phyloP scores from a whole-genome alignment of 2,113 vertebrate species.

The Colaptes auratus region DNA sequence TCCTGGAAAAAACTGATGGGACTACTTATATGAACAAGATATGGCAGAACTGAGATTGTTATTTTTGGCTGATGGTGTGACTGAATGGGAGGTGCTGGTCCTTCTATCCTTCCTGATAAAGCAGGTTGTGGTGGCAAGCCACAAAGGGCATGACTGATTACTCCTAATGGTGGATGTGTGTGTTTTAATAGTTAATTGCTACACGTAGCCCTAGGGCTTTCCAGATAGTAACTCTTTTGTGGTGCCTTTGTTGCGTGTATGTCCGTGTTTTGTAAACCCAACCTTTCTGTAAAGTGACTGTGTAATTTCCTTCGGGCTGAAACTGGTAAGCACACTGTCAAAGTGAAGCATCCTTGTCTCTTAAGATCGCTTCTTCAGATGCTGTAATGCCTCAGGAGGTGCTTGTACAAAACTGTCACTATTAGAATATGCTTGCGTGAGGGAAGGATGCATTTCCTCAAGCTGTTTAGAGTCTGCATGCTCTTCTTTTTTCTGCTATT shows the following conservation, averaged over 20 bases:
- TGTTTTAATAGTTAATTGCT: background rate
- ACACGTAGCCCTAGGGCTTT: background rate
- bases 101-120: slow-evolving; percentile 25
- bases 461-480: background rate
- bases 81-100: background rate
- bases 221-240: background rate
- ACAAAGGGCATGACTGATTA: background rate
- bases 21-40: background rate
- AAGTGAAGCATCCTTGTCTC: background rate
- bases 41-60: background rate
- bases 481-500: background rate
- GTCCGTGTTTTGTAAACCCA: background rate
- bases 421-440: background rate
- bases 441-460: background rate
- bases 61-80: slow-evolving; percentile 23
- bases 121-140: background rate
- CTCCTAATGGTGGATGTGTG: background rate
- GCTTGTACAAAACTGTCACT: background rate
- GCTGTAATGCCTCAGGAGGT: background rate
- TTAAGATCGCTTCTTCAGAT: background rate
- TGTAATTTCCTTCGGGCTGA: background rate
- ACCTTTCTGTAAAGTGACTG: background rate
- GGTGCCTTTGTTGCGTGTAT: background rate
- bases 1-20: background rate
- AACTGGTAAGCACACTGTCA: background rate